These are phyloP conservation scores for Anniella stebbinsi DNA, from an alignment of 2,797 vertebrate genomes.

Conservation along the genomic window DNA sequence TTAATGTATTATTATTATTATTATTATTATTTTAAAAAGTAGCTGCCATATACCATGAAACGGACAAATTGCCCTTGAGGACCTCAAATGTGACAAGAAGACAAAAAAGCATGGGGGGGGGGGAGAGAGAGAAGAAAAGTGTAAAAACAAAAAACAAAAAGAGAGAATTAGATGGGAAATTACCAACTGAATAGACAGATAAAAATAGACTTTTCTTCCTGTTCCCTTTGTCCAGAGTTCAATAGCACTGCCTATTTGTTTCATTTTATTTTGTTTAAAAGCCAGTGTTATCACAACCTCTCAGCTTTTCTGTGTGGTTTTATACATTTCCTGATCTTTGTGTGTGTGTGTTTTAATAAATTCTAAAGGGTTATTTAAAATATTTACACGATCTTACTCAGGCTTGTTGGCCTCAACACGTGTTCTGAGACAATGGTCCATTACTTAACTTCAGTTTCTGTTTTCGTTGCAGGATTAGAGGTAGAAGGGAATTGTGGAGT, in stretches of 20 bases:
- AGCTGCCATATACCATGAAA: conserved; percentile 31
- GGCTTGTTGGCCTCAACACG: not conserved
- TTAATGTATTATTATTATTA: conserved; percentile 52
- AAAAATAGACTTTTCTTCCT: not conserved
- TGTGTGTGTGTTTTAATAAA: not conserved
- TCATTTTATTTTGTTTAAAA: not conserved
- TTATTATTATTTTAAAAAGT: conserved; percentile 43
- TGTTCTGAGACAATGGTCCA: not conserved
- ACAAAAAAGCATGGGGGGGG: conserved; percentile 36
- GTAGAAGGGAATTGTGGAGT: not conserved
- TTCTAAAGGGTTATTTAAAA: not conserved
- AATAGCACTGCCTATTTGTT: not conserved
- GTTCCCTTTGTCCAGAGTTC: not conserved
- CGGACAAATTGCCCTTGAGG: conserved; percentile 51
- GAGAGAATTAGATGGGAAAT: conserved; percentile 31
- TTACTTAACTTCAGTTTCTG: not conserved
- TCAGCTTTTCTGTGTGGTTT: rapidly evolving
- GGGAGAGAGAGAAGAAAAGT: conserved; percentile 11
- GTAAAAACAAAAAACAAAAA: not conserved
- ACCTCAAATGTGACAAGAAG: not conserved
- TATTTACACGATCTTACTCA: not conserved
- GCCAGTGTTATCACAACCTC: not conserved
- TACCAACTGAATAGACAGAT: conserved; percentile 29
- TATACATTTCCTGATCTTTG: not conserved
- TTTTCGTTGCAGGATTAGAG: not conserved